phyloP scores from a whole-genome alignment of 2,888 invertebrate genomes.

The Lottia scabra region DNA sequence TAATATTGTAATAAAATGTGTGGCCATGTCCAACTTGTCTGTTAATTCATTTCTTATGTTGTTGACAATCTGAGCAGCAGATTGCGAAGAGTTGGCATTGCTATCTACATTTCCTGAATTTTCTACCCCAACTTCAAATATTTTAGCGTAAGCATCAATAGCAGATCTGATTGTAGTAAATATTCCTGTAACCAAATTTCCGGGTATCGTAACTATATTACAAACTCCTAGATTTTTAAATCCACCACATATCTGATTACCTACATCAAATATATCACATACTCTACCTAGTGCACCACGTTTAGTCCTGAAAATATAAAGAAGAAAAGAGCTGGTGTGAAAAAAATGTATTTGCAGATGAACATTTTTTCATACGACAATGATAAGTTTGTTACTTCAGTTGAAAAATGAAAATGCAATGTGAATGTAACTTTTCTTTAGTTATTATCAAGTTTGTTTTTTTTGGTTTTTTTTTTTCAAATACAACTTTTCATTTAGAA shows the following conservation, averaged over 20 bases:
- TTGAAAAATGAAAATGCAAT: too few species aligned
- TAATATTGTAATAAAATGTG: not conserved
- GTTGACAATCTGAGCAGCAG: not conserved
- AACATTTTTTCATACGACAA: too few species aligned
- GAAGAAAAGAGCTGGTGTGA: not conserved
- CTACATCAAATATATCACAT: not conserved
- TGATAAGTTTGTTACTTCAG: too few species aligned
- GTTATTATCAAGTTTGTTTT: too few species aligned
- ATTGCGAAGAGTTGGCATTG: not conserved
- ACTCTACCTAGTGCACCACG: not conserved
- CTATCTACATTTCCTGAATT: not conserved
- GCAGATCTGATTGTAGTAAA: not conserved
- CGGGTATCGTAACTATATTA: not conserved
- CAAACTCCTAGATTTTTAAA: not conserved
- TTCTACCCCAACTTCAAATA: not conserved
- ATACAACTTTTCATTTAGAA: too few species aligned
- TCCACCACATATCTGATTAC: not conserved
- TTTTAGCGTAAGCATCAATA: not conserved
- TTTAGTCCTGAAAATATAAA: not conserved
- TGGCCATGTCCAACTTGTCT: not conserved
- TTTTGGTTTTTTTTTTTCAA: too few species aligned
- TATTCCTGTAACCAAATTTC: not conserved
- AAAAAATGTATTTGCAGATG: too few species aligned
- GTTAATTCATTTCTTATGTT: not conserved
- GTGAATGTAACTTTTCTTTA: too few species aligned